These are phyloP conservation scores for Clinocottus analis DNA, from an alignment of 2,113 vertebrate species.

Conservation along the genomic window DNA sequence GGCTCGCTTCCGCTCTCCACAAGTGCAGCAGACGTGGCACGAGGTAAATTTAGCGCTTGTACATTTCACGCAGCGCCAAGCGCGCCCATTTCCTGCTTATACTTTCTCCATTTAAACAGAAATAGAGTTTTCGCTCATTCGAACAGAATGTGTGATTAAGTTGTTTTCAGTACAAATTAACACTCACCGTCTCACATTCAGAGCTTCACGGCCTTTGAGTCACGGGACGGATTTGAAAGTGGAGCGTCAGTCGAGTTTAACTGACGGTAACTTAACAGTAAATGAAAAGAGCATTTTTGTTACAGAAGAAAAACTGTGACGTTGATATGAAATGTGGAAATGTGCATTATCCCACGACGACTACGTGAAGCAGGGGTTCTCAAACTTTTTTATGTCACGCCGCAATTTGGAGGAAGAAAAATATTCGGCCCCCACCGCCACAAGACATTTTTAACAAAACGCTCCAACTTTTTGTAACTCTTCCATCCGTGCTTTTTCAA, in stretches of 20 bases:
- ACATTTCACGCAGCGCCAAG: constrained; percentile 6
- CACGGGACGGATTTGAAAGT: too few relatives aligned
- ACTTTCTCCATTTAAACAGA: neutral
- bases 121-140: neutral
- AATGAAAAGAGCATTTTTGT: neutral
- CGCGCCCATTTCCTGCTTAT: neutral
- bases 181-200: neutral
- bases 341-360: neutral
- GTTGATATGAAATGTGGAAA: neutral
- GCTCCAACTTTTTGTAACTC: too few relatives aligned
- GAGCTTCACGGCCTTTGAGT: too few relatives aligned
- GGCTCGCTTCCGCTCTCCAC: neutral
- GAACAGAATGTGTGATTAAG: too few relatives aligned
- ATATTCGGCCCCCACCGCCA: too few relatives aligned
- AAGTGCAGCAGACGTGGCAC: neutral
- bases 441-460: too few relatives aligned
- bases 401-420: too few relatives aligned
- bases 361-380: too few relatives aligned
- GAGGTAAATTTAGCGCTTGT: neutral
- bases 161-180: neutral
- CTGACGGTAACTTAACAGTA: neutral
- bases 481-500: too few relatives aligned
- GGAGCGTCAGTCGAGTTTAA: too few relatives aligned
- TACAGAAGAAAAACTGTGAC: neutral
- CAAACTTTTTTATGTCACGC: too few relatives aligned